Conservation (phyloP, 1,140 invertebrate species). For the Monomorium pharaonis region DNA sequence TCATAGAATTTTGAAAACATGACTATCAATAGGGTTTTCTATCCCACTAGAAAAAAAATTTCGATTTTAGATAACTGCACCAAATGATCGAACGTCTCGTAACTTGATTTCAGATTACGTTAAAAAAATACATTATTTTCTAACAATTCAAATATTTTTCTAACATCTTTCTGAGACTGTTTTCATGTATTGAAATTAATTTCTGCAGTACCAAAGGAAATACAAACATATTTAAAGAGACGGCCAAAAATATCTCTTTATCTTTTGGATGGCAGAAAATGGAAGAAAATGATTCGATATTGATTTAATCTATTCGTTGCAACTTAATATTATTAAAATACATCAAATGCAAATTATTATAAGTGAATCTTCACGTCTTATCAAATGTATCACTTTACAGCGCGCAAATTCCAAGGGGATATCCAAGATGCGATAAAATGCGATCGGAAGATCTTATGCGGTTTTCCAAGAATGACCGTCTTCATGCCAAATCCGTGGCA, state of each 20-base stretch:
- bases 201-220: not conserved
- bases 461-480: not conserved
- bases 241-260: not conserved
- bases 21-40: not conserved
- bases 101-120: not conserved
- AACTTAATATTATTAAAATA: not conserved
- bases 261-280: not conserved
- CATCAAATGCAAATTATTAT: not conserved
- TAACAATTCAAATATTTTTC: not conserved
- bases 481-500: not conserved
- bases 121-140: not conserved
- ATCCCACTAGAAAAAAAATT: not conserved
- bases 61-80: not conserved
- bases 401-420: not conserved
- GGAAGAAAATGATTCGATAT: not conserved
- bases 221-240: not conserved
- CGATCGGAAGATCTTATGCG: not conserved
- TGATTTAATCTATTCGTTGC: not conserved
- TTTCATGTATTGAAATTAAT: not conserved
- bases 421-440: not conserved
- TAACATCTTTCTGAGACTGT: not conserved
- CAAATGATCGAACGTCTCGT: not conserved
- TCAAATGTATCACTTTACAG: not conserved
- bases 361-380: not conserved
- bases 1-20: constrained; percentile 17